Conservation (phyloP, 2,888 invertebrate species). For the Mythimna impura region DNA sequence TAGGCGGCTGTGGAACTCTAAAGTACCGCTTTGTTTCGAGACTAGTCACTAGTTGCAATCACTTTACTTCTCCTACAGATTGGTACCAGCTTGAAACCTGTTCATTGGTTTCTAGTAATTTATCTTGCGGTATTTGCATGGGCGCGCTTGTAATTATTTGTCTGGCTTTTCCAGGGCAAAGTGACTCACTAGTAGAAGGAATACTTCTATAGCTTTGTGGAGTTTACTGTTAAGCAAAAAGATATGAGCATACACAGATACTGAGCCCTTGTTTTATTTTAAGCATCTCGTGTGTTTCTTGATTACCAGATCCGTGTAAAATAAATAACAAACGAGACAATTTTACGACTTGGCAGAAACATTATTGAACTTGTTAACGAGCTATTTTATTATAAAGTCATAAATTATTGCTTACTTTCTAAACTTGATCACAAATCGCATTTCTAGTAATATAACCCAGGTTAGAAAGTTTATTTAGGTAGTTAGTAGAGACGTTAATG, state of each 20-base stretch:
- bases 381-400: slow-evolving; percentile 41
- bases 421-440: slow-evolving; percentile 56
- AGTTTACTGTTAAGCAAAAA: not conserved
- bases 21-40: slow-evolving; percentile 56
- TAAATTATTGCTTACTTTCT: slow-evolving; percentile 64
- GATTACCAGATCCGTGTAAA: slow-evolving; percentile 16
- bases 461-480: slow-evolving; percentile 65
- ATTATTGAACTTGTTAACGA: slow-evolving; percentile 41
- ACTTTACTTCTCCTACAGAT: slow-evolving; percentile 38
- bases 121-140: slow-evolving; percentile 37
- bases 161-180: slow-evolving; percentile 3
- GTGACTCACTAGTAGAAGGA: slow-evolving; percentile 26
- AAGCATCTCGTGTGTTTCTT: not conserved
- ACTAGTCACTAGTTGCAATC: slow-evolving; percentile 60
- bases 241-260: not conserved
- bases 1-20: not conserved
- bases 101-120: slow-evolving; percentile 40
- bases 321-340: slow-evolving; percentile 15
- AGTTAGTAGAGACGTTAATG: slow-evolving; percentile 38
- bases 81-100: slow-evolving; percentile 39
- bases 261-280: slow-evolving; percentile 9
- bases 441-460: slow-evolving; percentile 44
- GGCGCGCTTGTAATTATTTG: slow-evolving; percentile 31
- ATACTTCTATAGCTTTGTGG: not conserved
- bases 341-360: slow-evolving; percentile 36